These are phyloP conservation scores for Callinectes sapidus DNA, from an alignment of 2,888 invertebrate genomes.

Conservation along the genomic window DNA sequence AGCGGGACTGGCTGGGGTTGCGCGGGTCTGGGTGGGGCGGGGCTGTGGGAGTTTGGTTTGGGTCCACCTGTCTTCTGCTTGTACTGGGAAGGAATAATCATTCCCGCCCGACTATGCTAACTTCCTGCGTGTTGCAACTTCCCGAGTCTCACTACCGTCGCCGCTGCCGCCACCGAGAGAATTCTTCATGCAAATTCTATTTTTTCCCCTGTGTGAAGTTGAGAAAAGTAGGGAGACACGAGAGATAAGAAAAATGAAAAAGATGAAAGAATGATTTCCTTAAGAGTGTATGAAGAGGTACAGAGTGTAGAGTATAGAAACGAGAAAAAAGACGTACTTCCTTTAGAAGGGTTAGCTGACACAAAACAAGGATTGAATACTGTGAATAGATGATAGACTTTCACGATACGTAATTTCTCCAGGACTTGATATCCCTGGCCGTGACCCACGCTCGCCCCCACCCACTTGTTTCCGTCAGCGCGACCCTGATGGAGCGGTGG, in stretches of 20 bases:
- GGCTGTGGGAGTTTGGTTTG: background rate
- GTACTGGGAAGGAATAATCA: background rate
- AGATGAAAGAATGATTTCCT: no score
- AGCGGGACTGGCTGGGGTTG: background rate
- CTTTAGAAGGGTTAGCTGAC: background rate
- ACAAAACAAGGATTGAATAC: background rate
- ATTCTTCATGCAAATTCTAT: background rate
- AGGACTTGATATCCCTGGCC: background rate
- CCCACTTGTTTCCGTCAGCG: background rate
- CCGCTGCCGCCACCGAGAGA: background rate
- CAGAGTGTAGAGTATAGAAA: background rate
- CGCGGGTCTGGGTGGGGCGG: background rate
- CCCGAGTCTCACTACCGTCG: background rate
- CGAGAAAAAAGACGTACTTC: background rate
- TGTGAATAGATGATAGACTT: background rate
- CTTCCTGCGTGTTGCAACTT: constrained; percentile 18
- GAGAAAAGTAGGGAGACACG: background rate
- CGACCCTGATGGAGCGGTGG: background rate
- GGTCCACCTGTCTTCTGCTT: background rate
- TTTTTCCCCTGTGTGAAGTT: background rate
- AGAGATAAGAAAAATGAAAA: background rate
- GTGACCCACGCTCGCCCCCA: background rate
- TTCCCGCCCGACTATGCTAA: background rate
- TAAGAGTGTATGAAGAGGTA: background rate
- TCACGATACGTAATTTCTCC: background rate